Base-by-base conservation (phyloP, 2,797 vertebrate species). In the Telmatherina bonti region DNA sequence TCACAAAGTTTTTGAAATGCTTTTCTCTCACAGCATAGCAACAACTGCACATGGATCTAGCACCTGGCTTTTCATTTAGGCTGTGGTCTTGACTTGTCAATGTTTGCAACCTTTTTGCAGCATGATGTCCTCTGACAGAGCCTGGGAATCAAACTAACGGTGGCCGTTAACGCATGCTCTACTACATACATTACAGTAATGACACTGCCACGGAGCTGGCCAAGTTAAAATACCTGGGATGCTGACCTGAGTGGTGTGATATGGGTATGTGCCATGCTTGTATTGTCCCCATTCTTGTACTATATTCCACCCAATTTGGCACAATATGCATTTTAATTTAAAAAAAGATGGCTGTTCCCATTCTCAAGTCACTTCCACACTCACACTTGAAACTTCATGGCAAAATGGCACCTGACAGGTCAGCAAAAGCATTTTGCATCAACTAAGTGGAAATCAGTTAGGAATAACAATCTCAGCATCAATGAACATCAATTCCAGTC, bases 151-250 rank as follows among this genome's bases (percentile, higher is more conserved):
- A 86, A 82, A 85, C 83, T 85, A 78, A 86, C 59, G 45, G 72
- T 62, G 52, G 74, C 81, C 86, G 90, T 89, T 90, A 89, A 81
- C 65, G 67, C 72, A 62, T 70, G 79, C 72, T 76, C 51, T 31
- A 71, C 66, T 16, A 16, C 16, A 13, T 41, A 16, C 38, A 41
- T 2, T 41, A 41, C 15, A 16, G 4, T 36, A 72, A 72, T 75
- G 45, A 70, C 82, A 78, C 81, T 74, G 85, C 77, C 84, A 86
- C 85, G 87, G 84, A 87, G 88, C 65, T 43, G 74, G 83, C 67
- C 77, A 83, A 86, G 87, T 87, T 89, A 88, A 84, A 88, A 76
- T 27, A 71, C 62, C 64, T 81, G 41, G 57, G 68, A 83, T 64
- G 55, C 66, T 74, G 78, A 80, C 70, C 62, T 31, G 59, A 76